These are phyloP conservation scores for Gallinago solitaria DNA, from an alignment of 2,797 vertebrate genomes.

Conservation along the genomic window DNA sequence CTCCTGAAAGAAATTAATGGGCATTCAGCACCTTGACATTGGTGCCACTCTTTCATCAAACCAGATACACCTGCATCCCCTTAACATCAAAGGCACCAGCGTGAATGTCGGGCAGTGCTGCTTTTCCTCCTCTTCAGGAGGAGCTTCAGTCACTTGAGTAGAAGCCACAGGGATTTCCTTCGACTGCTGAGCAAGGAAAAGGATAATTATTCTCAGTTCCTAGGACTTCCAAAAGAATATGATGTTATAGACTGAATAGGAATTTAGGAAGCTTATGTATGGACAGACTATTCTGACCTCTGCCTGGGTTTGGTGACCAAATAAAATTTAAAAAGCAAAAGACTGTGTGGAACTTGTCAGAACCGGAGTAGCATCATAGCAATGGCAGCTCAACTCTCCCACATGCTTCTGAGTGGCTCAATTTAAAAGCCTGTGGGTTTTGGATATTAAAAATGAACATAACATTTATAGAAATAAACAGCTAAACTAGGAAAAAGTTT, in stretches of 20 bases:
- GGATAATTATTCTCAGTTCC: background rate
- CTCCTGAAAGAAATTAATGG: background rate
- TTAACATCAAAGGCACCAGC: background rate
- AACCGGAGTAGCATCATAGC: background rate
- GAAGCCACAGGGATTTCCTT: background rate
- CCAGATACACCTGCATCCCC: background rate
- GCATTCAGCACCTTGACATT: background rate
- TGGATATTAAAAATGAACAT: background rate
- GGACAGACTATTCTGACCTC: background rate
- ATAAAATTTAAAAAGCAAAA: background rate
- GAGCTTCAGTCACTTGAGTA: background rate
- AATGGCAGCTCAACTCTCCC: background rate
- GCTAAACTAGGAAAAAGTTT: background rate
- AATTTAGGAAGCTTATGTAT: background rate
- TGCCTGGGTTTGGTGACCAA: background rate
- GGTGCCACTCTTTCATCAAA: background rate
- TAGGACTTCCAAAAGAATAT: background rate
- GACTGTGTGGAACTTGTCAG: background rate
- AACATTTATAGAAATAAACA: background rate
- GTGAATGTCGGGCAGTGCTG: background rate
- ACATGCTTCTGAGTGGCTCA: background rate
- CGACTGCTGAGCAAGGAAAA: background rate
- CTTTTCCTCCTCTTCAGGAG: background rate
- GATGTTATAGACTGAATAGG: background rate
- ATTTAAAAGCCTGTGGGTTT: background rate